A percentile compares a stretch with the other conserved stretches of the same genome.
These are phyloP conservation scores for Mobula birostris DNA, from an alignment of 2,113 vertebrate genomes.

Conservation along the genomic window DNA sequence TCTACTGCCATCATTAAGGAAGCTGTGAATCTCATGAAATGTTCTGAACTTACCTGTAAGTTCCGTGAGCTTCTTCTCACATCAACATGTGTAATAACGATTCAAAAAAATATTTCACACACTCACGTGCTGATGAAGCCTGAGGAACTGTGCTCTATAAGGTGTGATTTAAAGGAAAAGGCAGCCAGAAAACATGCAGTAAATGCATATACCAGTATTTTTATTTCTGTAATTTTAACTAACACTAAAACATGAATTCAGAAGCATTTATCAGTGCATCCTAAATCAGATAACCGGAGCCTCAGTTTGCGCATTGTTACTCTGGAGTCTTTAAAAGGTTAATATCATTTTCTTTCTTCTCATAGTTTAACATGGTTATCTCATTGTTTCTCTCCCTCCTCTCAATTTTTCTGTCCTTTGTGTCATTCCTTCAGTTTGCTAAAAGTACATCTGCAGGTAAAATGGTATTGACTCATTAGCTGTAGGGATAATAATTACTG, in stretches of 20 bases:
- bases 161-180: neutral
- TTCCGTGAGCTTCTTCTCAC: neutral
- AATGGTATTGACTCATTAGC: slow-evolving; percentile 29
- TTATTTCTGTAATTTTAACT: neutral
- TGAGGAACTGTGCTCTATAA: neutral
- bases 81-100: neutral
- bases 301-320: neutral
- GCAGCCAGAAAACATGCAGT: neutral
- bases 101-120: slow-evolving; percentile 1
- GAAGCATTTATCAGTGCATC: neutral
- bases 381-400: slow-evolving; percentile 2
- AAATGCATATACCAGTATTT: neutral
- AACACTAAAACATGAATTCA: neutral
- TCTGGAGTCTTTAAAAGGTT: slow-evolving; percentile 14
- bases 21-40: slow-evolving; percentile 13
- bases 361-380: neutral
- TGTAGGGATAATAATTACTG: slow-evolving; percentile 48
- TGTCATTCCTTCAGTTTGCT: neutral
- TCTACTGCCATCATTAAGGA: neutral
- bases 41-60: neutral
- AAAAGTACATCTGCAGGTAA: slow-evolving; percentile 26
- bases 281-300: neutral
- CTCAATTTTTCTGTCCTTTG: neutral
- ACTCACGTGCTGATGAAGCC: neutral
- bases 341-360: slow-evolving; percentile 15